A percentile compares a stretch with the other conserved stretches of the same genome.
Conservation (phyloP, 2,797 vertebrate species). For the Poeciliopsis turneri region DNA sequence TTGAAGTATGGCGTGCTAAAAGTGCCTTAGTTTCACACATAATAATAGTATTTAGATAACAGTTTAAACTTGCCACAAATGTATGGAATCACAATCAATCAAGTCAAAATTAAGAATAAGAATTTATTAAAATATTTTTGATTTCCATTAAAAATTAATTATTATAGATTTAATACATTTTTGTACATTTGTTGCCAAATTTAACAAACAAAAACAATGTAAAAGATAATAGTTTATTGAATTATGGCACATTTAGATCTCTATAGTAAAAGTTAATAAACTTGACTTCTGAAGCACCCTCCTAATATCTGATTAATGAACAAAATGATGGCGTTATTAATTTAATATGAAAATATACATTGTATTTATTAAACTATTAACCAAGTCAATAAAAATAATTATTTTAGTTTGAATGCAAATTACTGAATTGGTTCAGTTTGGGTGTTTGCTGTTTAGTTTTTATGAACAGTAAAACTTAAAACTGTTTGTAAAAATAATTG, state of each 20-base stretch:
- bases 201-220: background rate
- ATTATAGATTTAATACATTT: too few relatives aligned
- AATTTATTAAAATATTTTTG: background rate
- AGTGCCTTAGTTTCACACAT: background rate
- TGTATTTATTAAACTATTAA: background rate
- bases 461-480: background rate
- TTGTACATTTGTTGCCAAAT: background rate
- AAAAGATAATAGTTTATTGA: background rate
- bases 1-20: background rate
- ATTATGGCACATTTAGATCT: background rate
- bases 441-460: conserved; percentile 7
- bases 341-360: background rate
- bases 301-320: background rate
- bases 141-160: background rate
- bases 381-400: background rate
- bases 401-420: background rate
- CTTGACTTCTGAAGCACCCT: background rate
- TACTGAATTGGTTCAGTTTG: background rate
- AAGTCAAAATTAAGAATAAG: too few relatives aligned
- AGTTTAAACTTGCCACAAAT: too few relatives aligned
- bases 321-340: background rate
- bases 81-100: too few relatives aligned
- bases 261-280: background rate
- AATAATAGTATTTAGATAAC: too few relatives aligned
- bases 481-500: background rate